Percentiles rank a stretch among this genome's conserved stretches.
phyloP scores from a whole-genome alignment of 2,797 vertebrate genomes.

The Chaetodon trifasciatus region DNA sequence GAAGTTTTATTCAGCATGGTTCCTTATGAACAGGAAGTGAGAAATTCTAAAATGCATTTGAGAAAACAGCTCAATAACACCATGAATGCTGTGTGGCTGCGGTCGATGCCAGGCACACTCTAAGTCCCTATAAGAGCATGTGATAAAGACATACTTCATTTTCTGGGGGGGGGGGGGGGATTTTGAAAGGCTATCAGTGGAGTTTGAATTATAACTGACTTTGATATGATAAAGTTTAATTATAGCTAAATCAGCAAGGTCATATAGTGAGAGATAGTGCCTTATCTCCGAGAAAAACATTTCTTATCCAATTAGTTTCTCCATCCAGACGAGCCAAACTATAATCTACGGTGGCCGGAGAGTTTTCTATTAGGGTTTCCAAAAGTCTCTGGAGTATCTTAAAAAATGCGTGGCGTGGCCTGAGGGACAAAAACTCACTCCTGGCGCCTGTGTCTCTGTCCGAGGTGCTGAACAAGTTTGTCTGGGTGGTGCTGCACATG shows the following conservation, averaged over 20 bases:
- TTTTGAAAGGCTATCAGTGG: background rate
- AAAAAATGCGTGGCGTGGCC: background rate
- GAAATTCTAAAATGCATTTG: background rate
- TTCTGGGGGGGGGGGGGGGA: background rate
- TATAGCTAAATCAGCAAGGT: constrained; percentile 23
- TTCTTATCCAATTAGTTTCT: constrained; percentile 24
- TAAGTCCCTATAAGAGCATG: background rate
- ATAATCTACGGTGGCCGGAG: background rate
- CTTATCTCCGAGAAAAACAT: constrained; percentile 29
- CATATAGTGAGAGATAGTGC: constrained; percentile 9
- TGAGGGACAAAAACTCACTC: background rate
- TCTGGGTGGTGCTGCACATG: background rate
- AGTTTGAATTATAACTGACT: constrained; percentile 9
- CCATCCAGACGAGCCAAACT: background rate
- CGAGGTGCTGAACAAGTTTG: constrained; percentile 52
- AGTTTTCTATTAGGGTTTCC: constrained; percentile 12
- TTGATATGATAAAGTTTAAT: constrained; percentile 30
- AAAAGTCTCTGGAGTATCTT: background rate
- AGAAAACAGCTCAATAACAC: background rate
- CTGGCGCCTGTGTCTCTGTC: constrained; percentile 40
- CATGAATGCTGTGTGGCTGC: background rate
- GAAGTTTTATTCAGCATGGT: background rate
- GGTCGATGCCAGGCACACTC: background rate
- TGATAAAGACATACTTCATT: background rate
- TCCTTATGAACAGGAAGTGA: background rate